Base-by-base conservation (phyloP, 2,888 invertebrate species). In the Sacculina carcini region DNA sequence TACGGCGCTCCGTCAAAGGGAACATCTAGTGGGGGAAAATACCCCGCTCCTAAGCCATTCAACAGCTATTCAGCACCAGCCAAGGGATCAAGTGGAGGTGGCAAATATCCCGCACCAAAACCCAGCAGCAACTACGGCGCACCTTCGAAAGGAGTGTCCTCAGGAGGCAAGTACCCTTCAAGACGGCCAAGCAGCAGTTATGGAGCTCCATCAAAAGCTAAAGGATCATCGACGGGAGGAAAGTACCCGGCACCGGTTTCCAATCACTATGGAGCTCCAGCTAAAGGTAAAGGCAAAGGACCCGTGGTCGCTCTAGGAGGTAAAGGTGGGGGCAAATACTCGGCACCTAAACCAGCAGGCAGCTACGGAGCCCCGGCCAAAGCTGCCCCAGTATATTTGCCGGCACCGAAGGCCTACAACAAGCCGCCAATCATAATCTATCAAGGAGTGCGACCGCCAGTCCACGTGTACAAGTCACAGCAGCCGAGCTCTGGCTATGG, bases 341-440 rank as follows among this genome's bases (percentile, higher is more conserved):
- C 51, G 6, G 48, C 52, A 14, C 48, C 51, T 14, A 44, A 50
- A 5, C 51, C 53, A 10, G 7, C n/a, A 24, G 19, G 24, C 19
- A 9, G 12, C 24, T 51, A 50, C 31, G 32, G 51, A 5, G 28
- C 40, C 23, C 46, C 34, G 16, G 26, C 36, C 9, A 51, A 56
- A 36, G 47, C 48, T 4, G 56, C 56, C 24, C 56, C 57, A 12
- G 54, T 58, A 48, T 62, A 61, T 53, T 58, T 59, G 3, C 58
- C 61, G 29, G 62, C 62, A 10, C 62, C 62, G 6, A 60, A 60
- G 40, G 60, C 59, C 21, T 59, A 59, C 57, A 58, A 60, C 52
- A 62, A 62, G 53, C 61, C 62, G n/a, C 63, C 63, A 31, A 63
- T 64, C 47, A 63, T 64, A 47, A 63, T 64, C 54, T 65, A 65